Conservation (phyloP, 2,797 vertebrate genomes). For the Adrianichthys oophorus region DNA sequence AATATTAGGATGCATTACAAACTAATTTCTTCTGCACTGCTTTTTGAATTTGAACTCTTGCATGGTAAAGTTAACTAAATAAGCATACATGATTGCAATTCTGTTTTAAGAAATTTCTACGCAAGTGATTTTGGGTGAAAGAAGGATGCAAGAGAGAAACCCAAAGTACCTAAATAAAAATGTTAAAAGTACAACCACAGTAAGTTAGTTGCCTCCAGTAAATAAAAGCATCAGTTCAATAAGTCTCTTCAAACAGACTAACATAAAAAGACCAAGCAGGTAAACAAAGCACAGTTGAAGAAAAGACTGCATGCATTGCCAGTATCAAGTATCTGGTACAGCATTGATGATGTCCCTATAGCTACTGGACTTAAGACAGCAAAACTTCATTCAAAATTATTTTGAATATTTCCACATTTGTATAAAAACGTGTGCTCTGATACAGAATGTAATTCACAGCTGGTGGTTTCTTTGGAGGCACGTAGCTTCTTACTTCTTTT, state of each 20-base stretch:
- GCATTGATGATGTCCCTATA: conserved; percentile 16
- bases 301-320: conserved; percentile 17
- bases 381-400: conserved; percentile 3
- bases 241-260: conserved; percentile 5
- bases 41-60: conserved; percentile 1
- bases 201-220: conserved; percentile 2
- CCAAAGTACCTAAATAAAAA: background rate
- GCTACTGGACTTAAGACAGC: conserved; percentile 1
- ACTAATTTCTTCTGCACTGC: conserved; percentile 13
- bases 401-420: conserved; percentile 8
- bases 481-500: conserved; percentile 17
- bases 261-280: background rate
- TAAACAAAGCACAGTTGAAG: conserved; percentile 27
- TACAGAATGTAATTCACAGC: conserved; percentile 7
- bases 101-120: conserved; percentile 18
- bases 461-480: conserved; percentile 31
- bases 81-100: conserved; percentile 8
- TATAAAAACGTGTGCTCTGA: background rate
- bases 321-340: conserved; percentile 13
- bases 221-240: conserved; percentile 16
- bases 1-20: background rate
- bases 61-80: conserved; percentile 1
- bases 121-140: conserved; percentile 11
- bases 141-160: too few relatives aligned
- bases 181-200: conserved; percentile 1